phyloP scores from a whole-genome alignment of 2,113 vertebrate genomes.

The Anolis carolinensis region DNA sequence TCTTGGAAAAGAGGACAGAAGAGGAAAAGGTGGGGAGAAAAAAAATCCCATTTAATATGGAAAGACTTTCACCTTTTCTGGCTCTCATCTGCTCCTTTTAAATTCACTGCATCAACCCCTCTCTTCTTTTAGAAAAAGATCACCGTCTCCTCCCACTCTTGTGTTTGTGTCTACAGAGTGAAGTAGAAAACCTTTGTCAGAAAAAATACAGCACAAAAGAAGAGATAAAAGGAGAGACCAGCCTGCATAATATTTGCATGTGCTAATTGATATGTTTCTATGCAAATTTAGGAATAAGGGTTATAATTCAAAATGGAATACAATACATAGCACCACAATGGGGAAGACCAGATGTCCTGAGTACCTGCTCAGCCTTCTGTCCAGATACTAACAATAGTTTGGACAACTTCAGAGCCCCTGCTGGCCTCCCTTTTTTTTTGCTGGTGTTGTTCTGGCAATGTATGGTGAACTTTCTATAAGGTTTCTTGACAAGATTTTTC shows the following conservation, averaged over 20 bases:
- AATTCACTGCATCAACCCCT: constrained; percentile 29
- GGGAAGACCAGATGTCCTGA: not conserved
- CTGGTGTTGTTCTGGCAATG: no score
- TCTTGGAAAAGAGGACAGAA: constrained; percentile 48
- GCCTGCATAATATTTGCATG: not conserved
- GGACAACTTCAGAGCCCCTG: not conserved
- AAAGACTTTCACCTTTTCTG: constrained; percentile 5
- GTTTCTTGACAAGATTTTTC: no score
- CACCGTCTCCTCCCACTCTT: not conserved
- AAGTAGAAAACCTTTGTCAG: not conserved
- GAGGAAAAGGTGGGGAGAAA: constrained; percentile 51
- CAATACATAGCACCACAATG: not conserved
- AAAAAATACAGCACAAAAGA: not conserved
- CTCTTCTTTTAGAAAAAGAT: constrained; percentile 1
- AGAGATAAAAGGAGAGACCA: not conserved
- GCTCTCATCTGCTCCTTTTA: not conserved
- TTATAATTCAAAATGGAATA: not conserved
- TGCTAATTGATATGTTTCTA: not conserved
- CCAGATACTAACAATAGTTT: not conserved
- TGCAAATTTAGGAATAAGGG: not conserved
- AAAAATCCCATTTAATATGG: constrained; percentile 55
- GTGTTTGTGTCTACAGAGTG: not conserved
- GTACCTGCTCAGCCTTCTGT: not conserved
- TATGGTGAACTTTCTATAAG: no score
- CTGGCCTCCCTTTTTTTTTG: not conserved